Base-by-base conservation (phyloP, 2,113 vertebrate genomes). In the Platysteira castanea region DNA sequence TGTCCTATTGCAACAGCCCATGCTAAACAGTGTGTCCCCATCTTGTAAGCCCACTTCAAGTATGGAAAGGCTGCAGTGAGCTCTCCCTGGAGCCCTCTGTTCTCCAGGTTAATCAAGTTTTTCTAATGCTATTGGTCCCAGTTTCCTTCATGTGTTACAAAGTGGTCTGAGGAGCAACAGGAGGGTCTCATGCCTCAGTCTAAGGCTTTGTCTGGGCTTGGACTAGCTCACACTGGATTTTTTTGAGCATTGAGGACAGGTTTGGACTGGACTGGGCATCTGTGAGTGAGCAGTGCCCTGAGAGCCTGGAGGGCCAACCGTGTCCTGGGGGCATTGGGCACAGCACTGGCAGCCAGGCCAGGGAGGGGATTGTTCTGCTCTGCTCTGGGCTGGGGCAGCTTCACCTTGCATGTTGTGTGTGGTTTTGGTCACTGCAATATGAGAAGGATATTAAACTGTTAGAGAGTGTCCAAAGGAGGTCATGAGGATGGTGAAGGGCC, bases 111-210 rank as follows among this genome's bases (percentile, higher is more conserved):
- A 5, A n/a, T 20, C 2, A 20, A 41, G 35, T 60, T 46, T 9
- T 19, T 67, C 24, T 39, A 5, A 9, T 1, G 3, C 14, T 18
- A 13, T 42, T 49, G 14, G 8, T 71, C 30, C 30, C 50, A 3
- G 0, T 23, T 76, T 56, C 42, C 27, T 41, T 41, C 1, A 0
- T 23, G 21, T 19, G 35, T 20, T 15, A 7, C 10, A 7, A 17
- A 9, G 37, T 44, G 33, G 13, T 26, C 33, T 76, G 64, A 35
- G 44, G 44, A 44, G 28, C 0, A 1, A 13, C 13, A 16, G 9
- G 13, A 47, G 30, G 8, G 10, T 57, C 26, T 46, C 5, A 7
- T 18, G 63, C 39, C 53, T 78, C 42, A 37, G 19, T 57, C 21
- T 64, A 26, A 30, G 49, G 30, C 30, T n/a, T n/a, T 15, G 1